phyloP scores from a whole-genome alignment of 1,140 invertebrate species.

The Euwallacea fornicatus region DNA sequence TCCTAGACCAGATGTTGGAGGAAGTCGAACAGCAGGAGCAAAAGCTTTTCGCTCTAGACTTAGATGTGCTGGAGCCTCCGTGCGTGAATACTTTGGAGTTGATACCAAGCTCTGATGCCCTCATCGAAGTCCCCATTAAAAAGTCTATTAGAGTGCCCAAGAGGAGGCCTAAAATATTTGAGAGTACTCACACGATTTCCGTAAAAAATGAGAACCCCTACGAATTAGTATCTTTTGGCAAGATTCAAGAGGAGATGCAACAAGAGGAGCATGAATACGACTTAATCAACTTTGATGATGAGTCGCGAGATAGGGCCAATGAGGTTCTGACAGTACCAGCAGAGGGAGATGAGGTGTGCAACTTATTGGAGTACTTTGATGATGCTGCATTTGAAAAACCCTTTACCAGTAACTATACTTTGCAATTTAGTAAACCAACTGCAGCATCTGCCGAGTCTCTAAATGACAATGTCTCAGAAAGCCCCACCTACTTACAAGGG shows the following conservation, averaged over 20 bases:
- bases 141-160: constrained; percentile 39
- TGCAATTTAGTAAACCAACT: constrained; percentile 34
- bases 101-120: constrained; percentile 47
- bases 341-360: constrained; percentile 42
- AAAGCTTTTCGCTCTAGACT: constrained; percentile 44
- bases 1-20: constrained; percentile 50
- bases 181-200: constrained; percentile 40
- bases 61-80: constrained; percentile 44
- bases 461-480: constrained; percentile 37
- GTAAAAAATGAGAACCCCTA: constrained; percentile 32
- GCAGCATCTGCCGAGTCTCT: constrained; percentile 45
- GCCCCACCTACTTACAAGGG: constrained; percentile 39
- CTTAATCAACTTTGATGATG: constrained; percentile 39
- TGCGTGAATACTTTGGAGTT: constrained; percentile 52
- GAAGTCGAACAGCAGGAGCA: constrained; percentile 51
- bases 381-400: constrained; percentile 39
- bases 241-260: constrained; percentile 12
- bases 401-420: constrained; percentile 35
- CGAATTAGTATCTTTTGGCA: constrained; percentile 39
- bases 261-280: constrained; percentile 42
- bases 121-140: constrained; percentile 52
- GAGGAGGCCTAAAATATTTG: constrained; percentile 29
- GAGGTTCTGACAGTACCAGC: constrained; percentile 42
- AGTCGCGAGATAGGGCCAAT: constrained; percentile 21
- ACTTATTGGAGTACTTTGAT: constrained; percentile 40